A percentile compares a stretch with the other conserved stretches of the same genome.
These are phyloP conservation scores for Ailurus styani DNA, from an alignment of 2,113 vertebrate genomes.

Conservation along the genomic window DNA sequence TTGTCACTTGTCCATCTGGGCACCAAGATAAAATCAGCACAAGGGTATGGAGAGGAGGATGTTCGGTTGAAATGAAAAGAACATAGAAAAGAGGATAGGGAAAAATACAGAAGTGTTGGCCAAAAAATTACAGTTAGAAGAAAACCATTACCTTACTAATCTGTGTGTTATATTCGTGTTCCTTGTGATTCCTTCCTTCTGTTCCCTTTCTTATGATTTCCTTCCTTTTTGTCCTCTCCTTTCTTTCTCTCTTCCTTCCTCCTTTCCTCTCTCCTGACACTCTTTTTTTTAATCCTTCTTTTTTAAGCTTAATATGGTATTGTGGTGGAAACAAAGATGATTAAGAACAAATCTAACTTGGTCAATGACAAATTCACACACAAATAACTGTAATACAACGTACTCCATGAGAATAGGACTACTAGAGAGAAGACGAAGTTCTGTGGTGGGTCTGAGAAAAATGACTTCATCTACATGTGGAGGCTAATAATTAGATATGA, in stretches of 20 bases:
- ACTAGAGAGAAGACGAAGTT: background rate
- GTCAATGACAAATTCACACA: background rate
- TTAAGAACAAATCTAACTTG: background rate
- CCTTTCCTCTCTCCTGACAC: background rate
- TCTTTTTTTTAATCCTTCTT: background rate
- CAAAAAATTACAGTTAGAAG: background rate
- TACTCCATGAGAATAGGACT: background rate
- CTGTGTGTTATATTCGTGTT: background rate
- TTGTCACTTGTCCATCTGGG: background rate
- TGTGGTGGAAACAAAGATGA: background rate
- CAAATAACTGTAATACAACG: background rate
- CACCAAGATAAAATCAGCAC: background rate
- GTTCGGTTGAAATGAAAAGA: background rate
- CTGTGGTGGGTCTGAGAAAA: background rate
- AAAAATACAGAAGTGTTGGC: background rate
- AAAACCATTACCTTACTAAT: background rate
- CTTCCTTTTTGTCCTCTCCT: constrained; percentile 6
- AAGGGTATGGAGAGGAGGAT: background rate
- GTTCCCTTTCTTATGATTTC: background rate
- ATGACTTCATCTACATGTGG: background rate
- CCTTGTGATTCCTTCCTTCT: background rate
- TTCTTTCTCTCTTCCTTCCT: background rate
- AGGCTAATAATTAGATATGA: background rate
- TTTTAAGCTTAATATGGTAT: background rate
- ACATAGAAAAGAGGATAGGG: background rate